Percentiles rank a stretch among this genome's conserved stretches.
These are phyloP conservation scores for Silurus aristotelis DNA, from an alignment of 2,797 vertebrate genomes.

Conservation along the genomic window DNA sequence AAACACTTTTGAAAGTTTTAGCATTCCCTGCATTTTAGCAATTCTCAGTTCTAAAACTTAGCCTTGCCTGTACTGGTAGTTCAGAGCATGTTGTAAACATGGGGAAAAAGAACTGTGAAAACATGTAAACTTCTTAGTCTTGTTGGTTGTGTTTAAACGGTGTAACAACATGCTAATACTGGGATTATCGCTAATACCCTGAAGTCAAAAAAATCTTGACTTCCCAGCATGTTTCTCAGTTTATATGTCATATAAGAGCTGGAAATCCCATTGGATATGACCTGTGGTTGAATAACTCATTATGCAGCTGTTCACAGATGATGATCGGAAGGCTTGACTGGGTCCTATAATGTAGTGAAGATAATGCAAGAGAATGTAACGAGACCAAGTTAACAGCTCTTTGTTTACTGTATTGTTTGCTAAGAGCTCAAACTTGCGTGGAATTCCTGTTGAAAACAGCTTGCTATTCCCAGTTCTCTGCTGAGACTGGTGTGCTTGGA, in stretches of 20 bases:
- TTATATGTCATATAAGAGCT: constrained; percentile 8
- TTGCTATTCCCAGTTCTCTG: constrained; percentile 28
- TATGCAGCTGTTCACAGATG: constrained; percentile 53
- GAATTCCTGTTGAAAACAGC: constrained; percentile 30
- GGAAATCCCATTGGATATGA: constrained; percentile 38
- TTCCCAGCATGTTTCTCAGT: constrained; percentile 10
- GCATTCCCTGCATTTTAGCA: no score
- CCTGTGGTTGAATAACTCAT: constrained; percentile 27
- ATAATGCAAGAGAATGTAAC: background rate
- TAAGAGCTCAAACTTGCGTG: background rate
- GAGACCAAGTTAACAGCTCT: background rate
- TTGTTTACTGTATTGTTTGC: constrained; percentile 27
- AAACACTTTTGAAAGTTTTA: constrained; percentile 7
- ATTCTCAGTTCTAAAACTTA: background rate
- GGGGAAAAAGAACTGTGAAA: background rate
- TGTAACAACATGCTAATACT: background rate
- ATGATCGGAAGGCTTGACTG: background rate
- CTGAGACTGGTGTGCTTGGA: constrained; percentile 15
- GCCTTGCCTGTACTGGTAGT: background rate
- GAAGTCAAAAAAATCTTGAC: background rate
- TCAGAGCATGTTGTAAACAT: background rate
- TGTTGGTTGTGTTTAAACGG: background rate
- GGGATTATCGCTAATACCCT: background rate
- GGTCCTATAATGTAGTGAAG: constrained; percentile 2
- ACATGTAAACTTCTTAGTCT: background rate